These are phyloP conservation scores for Cataglyphis hispanica DNA, from an alignment of 1,140 invertebrate species.

Conservation along the genomic window DNA sequence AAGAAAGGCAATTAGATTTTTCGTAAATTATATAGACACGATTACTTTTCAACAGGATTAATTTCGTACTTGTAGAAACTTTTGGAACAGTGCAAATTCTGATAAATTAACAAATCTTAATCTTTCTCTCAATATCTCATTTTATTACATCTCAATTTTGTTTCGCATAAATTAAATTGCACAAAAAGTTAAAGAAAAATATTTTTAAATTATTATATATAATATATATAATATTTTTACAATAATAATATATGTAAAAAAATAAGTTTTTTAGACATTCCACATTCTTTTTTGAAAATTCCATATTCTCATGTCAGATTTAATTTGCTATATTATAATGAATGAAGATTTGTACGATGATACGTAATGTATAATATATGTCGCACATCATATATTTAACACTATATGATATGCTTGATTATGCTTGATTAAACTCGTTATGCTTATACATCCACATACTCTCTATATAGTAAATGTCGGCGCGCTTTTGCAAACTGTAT, in stretches of 20 bases:
- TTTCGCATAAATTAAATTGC: slow-evolving; percentile 1
- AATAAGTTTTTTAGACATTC: too few relatives aligned
- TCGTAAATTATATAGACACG: background rate
- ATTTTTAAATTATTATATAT: slow-evolving; percentile 6
- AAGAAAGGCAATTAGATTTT: slow-evolving; percentile 12
- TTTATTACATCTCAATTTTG: too few relatives aligned
- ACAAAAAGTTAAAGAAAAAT: too few relatives aligned
- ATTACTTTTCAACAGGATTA: background rate
- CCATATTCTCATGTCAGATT: background rate
- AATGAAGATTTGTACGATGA: background rate
- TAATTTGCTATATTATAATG: background rate
- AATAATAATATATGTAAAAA: too few relatives aligned
- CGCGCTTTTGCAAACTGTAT: background rate
- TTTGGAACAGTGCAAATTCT: background rate
- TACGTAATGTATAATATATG: background rate
- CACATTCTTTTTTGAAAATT: background rate
- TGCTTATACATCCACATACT: background rate
- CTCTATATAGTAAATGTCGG: background rate
- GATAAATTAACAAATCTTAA: background rate
- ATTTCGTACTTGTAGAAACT: background rate
- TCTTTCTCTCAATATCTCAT: background rate
- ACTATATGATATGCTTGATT: background rate
- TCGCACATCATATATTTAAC: background rate
- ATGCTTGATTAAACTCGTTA: background rate
- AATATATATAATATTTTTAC: too few relatives aligned